Evolutionary conservation across 2,797 vertebrate species (phyloP).

Genomic region (Gymnothorax javanicus): DNA sequence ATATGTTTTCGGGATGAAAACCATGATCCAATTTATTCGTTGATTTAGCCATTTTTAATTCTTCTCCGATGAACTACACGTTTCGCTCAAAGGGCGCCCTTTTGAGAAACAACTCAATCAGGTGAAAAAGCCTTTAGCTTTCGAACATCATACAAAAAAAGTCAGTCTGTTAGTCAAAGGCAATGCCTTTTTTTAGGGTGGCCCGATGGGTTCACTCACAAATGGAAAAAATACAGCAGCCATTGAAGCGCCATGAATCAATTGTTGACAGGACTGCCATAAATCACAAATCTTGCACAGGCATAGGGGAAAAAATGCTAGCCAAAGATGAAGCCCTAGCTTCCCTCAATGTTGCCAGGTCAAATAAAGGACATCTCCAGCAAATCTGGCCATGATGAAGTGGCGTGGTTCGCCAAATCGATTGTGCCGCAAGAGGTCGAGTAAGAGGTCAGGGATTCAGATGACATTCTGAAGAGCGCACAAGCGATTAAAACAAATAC

Average conservation of each 20-base stretch:
- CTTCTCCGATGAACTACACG: no score
- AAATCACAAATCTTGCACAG: neutral
- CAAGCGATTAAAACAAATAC: neutral
- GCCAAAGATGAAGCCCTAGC: neutral
- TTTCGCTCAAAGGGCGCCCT: no score
- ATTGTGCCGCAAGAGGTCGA: neutral
- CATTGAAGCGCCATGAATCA: neutral
- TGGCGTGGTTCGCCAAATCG: neutral
- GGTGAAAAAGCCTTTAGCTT: no score
- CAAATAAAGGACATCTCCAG: neutral
- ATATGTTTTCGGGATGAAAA: no score
- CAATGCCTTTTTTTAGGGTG: no score
- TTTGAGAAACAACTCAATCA: no score
- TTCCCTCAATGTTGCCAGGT: neutral
- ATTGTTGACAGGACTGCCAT: neutral
- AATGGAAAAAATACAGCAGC: neutral
- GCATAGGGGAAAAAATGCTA: neutral
- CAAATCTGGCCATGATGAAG: neutral
- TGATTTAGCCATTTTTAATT: no score
- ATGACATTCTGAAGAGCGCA: neutral
- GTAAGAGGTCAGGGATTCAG: neutral
- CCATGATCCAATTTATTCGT: no score
- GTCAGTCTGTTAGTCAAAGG: no score
- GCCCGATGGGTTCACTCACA: no score
- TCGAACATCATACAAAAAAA: no score